Evolutionary conservation across 2,113 vertebrate genomes (phyloP).

Genomic region (Paedocypris sp.): DNA sequence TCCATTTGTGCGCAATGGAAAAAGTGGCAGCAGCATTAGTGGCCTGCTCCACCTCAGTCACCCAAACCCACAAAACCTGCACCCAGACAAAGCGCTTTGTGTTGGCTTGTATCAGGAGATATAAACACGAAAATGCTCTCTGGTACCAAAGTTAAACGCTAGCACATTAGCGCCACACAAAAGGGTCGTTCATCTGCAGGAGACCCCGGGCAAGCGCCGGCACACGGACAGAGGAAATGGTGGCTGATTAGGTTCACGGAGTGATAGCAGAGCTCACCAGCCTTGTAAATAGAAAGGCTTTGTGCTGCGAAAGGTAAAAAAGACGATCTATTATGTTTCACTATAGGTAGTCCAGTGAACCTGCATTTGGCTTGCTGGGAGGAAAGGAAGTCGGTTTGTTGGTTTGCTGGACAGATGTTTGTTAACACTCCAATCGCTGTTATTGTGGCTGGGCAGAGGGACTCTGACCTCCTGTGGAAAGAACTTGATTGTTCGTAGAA

Average conservation of each 20-base stretch:
- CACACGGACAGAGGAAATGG: constrained; percentile 85
- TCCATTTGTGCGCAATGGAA: constrained; percentile 42
- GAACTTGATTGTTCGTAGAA: constrained; percentile 74
- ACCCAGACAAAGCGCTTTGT: constrained; percentile 73
- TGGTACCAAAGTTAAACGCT: constrained; percentile 84
- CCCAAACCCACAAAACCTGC: constrained; percentile 65
- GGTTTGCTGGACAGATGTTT: constrained; percentile 86
- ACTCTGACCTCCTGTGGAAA: constrained; percentile 67
- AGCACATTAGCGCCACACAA: constrained; percentile 77
- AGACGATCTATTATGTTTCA: not conserved
- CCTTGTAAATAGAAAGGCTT: constrained; percentile 78
- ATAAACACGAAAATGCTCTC: constrained; percentile 80
- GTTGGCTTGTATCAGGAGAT: constrained; percentile 78
- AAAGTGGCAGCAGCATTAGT: constrained; percentile 32
- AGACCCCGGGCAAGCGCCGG: constrained; percentile 72
- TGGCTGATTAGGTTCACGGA: constrained; percentile 92
- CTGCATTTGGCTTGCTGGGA: not conserved
- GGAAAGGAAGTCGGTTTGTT: constrained; percentile 32
- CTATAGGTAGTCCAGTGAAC: not conserved
- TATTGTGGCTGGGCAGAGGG: constrained; percentile 54
- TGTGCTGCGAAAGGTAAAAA: constrained; percentile 59
- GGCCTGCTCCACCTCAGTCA: constrained; percentile 48
- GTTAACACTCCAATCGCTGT: constrained; percentile 63
- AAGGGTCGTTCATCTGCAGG: constrained; percentile 79
- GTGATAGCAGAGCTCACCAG: constrained; percentile 77